Conservation (phyloP, 1,140 invertebrate genomes). For the Portunus trituberculatus region DNA sequence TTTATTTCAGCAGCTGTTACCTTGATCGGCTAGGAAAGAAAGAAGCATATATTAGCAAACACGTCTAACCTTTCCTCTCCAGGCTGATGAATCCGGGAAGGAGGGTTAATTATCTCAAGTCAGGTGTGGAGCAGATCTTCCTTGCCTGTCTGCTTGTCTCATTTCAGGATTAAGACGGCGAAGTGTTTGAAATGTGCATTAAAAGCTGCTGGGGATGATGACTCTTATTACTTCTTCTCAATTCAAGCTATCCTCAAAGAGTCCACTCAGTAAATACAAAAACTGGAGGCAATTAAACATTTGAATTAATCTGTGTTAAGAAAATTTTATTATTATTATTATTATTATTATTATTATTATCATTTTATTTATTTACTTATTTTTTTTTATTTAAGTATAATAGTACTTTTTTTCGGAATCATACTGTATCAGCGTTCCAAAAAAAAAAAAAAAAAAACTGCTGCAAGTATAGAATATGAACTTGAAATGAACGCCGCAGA, state of each 20-base stretch:
- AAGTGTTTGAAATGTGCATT: not conserved
- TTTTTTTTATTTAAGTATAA: not conserved
- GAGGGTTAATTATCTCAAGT: too few species aligned
- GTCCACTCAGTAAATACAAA: not conserved
- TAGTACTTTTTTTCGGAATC: not conserved
- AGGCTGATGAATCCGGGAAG: too few species aligned
- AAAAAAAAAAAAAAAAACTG: not conserved
- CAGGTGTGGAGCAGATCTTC: not conserved
- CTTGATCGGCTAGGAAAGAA: too few species aligned
- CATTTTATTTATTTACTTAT: slow-evolving; percentile 17
- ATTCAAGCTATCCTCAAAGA: not conserved
- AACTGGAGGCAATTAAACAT: not conserved
- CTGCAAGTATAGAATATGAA: too few species aligned
- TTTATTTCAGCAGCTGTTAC: too few species aligned
- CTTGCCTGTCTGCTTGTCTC: not conserved
- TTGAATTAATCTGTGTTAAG: not conserved
- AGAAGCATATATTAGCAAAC: too few species aligned
- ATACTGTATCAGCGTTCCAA: not conserved
- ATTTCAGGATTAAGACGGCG: not conserved
- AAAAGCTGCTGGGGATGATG: not conserved
- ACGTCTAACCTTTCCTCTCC: too few species aligned
- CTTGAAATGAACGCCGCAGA: too few species aligned
- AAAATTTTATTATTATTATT: not conserved
- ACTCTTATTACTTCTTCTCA: not conserved
- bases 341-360: not conserved